phyloP scores from a whole-genome alignment of 2,888 invertebrate species.

The Petrolisthes manimaculis region DNA sequence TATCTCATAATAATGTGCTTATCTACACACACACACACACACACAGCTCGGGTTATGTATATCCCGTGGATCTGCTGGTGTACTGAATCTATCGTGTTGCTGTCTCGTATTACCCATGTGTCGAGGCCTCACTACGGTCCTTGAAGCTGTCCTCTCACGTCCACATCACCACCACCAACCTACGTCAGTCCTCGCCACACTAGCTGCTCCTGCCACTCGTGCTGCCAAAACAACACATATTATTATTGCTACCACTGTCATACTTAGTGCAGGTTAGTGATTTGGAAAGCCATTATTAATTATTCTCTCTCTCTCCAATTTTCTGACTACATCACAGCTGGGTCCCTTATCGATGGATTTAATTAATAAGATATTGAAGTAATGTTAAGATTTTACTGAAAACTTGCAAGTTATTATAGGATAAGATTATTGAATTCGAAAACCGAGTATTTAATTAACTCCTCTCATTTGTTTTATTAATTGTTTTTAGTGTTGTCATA shows the following conservation, averaged over 20 bases:
- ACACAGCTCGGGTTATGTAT: conserved; percentile 74
- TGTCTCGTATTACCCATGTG: conserved; percentile 73
- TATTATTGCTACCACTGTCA: conserved; percentile 73
- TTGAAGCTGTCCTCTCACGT: conserved; percentile 65
- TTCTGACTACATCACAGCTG: too few species aligned
- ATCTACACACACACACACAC: too few species aligned
- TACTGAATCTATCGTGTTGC: conserved; percentile 68
- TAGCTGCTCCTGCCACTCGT: conserved; percentile 65
- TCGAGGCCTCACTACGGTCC: conserved; percentile 73
- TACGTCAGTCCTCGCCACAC: conserved; percentile 12
- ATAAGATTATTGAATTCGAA: too few species aligned
- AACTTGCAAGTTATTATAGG: too few species aligned
- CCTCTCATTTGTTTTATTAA: too few species aligned
- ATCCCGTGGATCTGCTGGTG: conserved; percentile 74
- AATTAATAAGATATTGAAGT: too few species aligned
- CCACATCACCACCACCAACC: background rate
- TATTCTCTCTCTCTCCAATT: too few species aligned
- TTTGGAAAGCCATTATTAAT: background rate
- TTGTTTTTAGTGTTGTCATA: too few species aligned
- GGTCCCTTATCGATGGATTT: too few species aligned
- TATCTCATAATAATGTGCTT: too few species aligned
- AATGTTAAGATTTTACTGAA: too few species aligned
- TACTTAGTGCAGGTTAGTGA: conserved; percentile 73
- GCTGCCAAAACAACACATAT: conserved; percentile 74
- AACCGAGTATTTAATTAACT: too few species aligned